Evolutionary conservation across 2,888 invertebrate species (phyloP), one percentile per base, ranked within the genome.

Genomic region (Esperia sulphurella): DNA sequence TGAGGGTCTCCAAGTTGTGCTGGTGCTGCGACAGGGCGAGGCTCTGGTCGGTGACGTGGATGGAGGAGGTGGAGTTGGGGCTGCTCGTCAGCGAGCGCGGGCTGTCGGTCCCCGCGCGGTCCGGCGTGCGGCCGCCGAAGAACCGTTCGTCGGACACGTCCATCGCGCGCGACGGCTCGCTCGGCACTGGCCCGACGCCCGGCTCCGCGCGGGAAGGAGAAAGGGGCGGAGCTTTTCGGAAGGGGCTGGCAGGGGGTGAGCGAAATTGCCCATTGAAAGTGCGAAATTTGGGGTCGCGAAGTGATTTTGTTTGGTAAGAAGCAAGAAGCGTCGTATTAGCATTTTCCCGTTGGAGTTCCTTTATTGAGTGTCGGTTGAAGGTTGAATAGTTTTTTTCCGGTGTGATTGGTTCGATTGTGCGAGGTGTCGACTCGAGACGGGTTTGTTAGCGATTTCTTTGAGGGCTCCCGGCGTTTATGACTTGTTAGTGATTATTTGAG

Each of bases 41-140:
- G 56, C 79, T 86, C 56, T 90, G 83, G 38, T 85, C 87, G 43
- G 91, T 91, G 55, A 91, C 90, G 63, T 91, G 91, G 59, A 92
- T 91, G 46, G 91, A 91, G 0, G 82, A 83, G 8, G 80, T 87
- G 50, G 87, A 90, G 66, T 90, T 81, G 7, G 89, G 90, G 64
- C 87, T 90, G 65, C 83, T 87, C 78, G 81, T 82, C 57, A 83
- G 85, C 0, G 87, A 88, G 28, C 85, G 82, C 58, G 87, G 86
- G 55, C 81, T 83, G 65, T 78, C 79, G 48, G 89, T 86, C 40
- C 81, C 87, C 58, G 84, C 83, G 43, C 86, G 82, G 61, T 83
- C 85, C 62, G 82, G 85, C 63, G 81, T 78, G 48, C 71, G 72
- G 57, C 66, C 70, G 66, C 84, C 83, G 75, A 69, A 82, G 66